Evolutionary conservation across 2,797 vertebrate genomes (phyloP).

Genomic region (Onychomys torridus): DNA sequence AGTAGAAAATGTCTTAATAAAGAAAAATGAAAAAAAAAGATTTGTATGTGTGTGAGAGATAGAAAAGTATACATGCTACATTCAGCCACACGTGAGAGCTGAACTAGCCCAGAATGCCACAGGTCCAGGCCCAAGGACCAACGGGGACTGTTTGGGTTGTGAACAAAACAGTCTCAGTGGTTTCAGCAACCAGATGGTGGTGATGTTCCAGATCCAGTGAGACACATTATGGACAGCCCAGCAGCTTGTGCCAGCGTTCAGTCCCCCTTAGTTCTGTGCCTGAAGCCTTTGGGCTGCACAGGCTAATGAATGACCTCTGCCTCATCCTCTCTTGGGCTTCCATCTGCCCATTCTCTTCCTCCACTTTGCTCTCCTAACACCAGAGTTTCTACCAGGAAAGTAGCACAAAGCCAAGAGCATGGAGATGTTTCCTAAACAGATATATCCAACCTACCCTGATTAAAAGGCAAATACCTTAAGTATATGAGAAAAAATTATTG

Average conservation of each 20-base stretch:
- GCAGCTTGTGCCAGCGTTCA: not conserved
- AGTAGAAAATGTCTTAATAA: no score
- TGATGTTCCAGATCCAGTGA: not conserved
- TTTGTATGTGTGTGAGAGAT: no score
- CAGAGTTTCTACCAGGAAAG: not conserved
- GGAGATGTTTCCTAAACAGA: constrained; percentile 9
- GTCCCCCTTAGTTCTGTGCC: not conserved
- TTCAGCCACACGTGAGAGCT: not conserved
- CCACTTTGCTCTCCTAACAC: not conserved
- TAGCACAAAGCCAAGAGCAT: not conserved
- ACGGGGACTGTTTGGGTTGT: not conserved
- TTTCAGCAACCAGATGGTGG: not conserved
- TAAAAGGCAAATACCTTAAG: not conserved
- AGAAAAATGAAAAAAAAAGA: no score
- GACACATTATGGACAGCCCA: not conserved
- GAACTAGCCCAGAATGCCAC: not conserved
- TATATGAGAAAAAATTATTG: not conserved
- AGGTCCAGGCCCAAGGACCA: not conserved
- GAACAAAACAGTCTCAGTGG: not conserved
- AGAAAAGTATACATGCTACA: not conserved
- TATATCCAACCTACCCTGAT: not conserved
- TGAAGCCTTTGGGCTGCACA: not conserved
- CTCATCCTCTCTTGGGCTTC: not conserved
- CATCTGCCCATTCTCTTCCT: not conserved
- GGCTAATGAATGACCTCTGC: no score